These are phyloP conservation scores for Orcinus orca DNA, from an alignment of 2,113 vertebrate genomes.

Conservation along the genomic window DNA sequence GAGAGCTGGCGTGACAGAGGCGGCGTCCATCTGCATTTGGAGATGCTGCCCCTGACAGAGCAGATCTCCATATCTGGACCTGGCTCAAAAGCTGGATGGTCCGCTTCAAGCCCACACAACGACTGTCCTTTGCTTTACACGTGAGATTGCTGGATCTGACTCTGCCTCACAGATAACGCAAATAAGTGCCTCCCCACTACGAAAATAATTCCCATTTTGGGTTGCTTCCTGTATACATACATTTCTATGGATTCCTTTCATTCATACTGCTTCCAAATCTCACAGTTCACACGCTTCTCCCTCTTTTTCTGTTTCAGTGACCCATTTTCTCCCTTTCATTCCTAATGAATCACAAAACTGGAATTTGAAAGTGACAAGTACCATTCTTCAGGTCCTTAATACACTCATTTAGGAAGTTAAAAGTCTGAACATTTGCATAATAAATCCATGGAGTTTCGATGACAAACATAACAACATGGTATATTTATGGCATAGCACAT, in stretches of 20 bases:
- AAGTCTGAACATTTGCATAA: background rate
- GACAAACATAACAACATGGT: background rate
- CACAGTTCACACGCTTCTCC: background rate
- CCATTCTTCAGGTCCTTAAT: background rate
- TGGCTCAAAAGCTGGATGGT: background rate
- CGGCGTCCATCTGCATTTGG: slow-evolving; percentile 46
- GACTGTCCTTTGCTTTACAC: background rate
- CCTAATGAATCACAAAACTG: background rate
- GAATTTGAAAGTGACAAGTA: background rate
- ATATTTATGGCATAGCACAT: background rate
- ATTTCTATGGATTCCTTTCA: background rate
- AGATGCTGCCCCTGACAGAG: background rate
- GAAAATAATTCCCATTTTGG: background rate
- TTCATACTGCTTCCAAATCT: background rate
- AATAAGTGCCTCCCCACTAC: background rate
- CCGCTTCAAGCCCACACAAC: background rate
- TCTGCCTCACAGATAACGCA: background rate
- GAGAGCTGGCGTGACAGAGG: slow-evolving; percentile 56
- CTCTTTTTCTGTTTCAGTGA: background rate
- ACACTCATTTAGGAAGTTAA: background rate
- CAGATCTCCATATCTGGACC: background rate
- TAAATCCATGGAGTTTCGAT: background rate
- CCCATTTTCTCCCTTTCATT: background rate
- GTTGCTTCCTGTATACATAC: background rate
- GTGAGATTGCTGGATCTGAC: background rate